Percentiles rank a stretch among this genome's conserved stretches.
Conservation (phyloP, 1,140 invertebrate genomes). For the Drosophila navojoa region DNA sequence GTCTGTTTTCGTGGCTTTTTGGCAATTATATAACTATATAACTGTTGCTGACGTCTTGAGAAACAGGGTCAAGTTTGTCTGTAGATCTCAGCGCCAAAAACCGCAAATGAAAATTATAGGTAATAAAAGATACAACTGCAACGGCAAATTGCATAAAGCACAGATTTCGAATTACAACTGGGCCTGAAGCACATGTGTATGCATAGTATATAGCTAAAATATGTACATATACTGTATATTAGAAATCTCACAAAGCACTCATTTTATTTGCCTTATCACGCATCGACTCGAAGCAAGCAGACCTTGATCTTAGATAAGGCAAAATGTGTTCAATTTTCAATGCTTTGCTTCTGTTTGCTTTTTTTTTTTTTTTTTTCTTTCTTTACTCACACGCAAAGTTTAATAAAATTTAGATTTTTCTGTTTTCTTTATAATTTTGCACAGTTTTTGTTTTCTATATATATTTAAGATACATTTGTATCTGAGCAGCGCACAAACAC, state of each 20-base stretch:
- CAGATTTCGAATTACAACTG: conserved; percentile 11
- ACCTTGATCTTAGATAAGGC: conserved; percentile 47
- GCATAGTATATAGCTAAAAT: background rate
- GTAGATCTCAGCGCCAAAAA: conserved; percentile 47
- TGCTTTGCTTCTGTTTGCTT: conserved; percentile 5
- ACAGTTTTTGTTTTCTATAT: conserved; percentile 22
- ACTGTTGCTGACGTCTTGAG: conserved; percentile 46
- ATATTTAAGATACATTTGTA: conserved; percentile 13
- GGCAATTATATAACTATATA: conserved; percentile 69
- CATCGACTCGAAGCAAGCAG: conserved; percentile 18
- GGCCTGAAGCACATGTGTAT: background rate
- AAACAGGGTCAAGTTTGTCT: conserved; percentile 76
- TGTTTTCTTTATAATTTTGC: background rate
- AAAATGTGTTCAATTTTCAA: conserved; percentile 2
- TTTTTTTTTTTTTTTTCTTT: conserved; percentile 3
- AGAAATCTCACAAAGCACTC: conserved; percentile 14
- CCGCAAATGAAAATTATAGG: conserved; percentile 55
- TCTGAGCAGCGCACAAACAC: conserved; percentile 4
- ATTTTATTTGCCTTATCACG: conserved; percentile 41
- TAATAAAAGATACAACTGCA: conserved; percentile 42
- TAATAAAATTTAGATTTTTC: conserved; percentile 8
- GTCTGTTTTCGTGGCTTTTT: conserved; percentile 41
- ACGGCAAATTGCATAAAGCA: conserved; percentile 31
- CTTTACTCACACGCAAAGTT: conserved; percentile 24
- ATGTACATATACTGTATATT: background rate